These are phyloP conservation scores for Crossaster papposus DNA, from an alignment of 53 echinoderm and acorn worm species.

Conservation along the genomic window DNA sequence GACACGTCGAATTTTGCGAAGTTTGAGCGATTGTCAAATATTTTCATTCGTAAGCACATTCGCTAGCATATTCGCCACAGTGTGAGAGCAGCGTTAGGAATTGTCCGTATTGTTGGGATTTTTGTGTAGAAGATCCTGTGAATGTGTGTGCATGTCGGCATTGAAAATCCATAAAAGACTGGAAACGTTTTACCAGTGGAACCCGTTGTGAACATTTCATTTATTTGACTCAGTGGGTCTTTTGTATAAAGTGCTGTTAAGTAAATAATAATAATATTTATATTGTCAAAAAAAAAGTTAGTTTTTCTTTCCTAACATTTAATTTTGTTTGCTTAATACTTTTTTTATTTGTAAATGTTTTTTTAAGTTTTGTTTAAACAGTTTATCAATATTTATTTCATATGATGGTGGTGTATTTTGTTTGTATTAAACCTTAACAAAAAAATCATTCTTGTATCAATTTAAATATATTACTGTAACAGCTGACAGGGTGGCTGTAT, in stretches of 20 bases:
- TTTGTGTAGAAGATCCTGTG: background rate
- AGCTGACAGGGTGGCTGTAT: slow-evolving; percentile 3
- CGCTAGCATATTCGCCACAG: too few species aligned
- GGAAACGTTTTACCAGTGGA: background rate
- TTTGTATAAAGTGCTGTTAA: background rate
- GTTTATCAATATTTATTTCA: background rate
- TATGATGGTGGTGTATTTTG: background rate
- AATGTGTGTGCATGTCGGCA: background rate
- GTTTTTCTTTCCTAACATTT: background rate
- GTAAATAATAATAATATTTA: background rate
- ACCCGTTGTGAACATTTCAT: slow-evolving; percentile 3
- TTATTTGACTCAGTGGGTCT: background rate
- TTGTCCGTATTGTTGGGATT: background rate
- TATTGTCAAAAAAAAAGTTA: background rate
- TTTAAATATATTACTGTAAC: background rate
- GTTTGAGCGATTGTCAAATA: too few species aligned
- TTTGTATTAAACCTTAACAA: background rate
- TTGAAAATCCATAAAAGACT: background rate
- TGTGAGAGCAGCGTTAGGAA: too few species aligned
- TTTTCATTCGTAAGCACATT: too few species aligned
- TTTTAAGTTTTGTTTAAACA: background rate
- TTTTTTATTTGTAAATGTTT: background rate
- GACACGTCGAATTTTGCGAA: too few species aligned
- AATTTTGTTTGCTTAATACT: background rate
- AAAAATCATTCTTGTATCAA: background rate